Evolutionary conservation across 2,888 invertebrate genomes (phyloP), one percentile per base, ranked within the genome.

Genomic region (Diplolepis rosae): DNA sequence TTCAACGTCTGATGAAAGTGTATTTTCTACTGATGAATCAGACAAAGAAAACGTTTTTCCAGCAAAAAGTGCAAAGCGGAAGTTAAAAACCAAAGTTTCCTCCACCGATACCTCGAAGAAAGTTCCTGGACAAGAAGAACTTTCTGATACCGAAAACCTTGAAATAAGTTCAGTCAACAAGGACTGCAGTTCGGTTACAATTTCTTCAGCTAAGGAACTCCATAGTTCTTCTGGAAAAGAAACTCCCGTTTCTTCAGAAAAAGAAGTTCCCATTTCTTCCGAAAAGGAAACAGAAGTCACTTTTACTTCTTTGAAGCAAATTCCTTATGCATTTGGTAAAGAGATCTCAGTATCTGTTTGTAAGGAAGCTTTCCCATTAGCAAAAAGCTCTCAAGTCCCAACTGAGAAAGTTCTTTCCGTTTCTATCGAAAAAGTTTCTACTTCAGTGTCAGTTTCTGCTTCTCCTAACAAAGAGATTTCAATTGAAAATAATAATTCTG

Each of bases 41-140:
- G 78, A 86, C 70, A 86, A 86, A 70, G 86, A 86, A 67, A 86
- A 86, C 52, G 22, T 74, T 15, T 65, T 69, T 9, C 82, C 83
- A 24, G 32, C 3, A 9, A 67, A 69, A 22, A 56, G 30, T 48
- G 30, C 27, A 18, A 74, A 70, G n/a, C 66, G 50, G 13, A 74
- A 69, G 18, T 18, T 30, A 30, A 54, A 54, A 28, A 3, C 4
- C 15, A 54, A 54, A 54, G 11, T 48, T 45, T 18, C 7, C 4
- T 6, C 45, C 4, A 2, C 11, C 9, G 48, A 48, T 11, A 7
- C 22, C 18, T 7, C 48, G 4, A 48, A 48, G 22, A 48, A 48
- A 48, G 9, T 48, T 48, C 4, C 22, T 11, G 48, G 11, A 22
- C 4, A 1, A 51, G 66, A 24, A 5, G 15, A 28, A 54, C 13